Evolutionary conservation across 2,113 vertebrate species (phyloP), one percentile per base, ranked within the genome.

Genomic region (Deroptyus accipitrinus): DNA sequence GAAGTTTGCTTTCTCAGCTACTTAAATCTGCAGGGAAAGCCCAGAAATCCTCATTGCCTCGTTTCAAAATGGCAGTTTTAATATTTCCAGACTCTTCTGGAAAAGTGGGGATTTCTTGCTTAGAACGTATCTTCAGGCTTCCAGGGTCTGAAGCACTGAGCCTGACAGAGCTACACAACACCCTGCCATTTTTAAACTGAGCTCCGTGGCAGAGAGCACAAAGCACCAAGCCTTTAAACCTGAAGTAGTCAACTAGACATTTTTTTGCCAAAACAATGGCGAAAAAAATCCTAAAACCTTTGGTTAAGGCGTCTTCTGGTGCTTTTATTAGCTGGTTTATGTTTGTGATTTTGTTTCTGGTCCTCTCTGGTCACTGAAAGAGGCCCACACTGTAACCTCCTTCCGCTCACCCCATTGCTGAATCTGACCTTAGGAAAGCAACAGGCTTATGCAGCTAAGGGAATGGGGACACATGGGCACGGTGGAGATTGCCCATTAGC

Each of bases 361-460:
- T 11, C 48, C 49, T 52, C 73, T 66, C 35, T 83, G 48, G 35
- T 69, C 39, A 14, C 15, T 69, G 39, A 68, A 83, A 30, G 63
- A 80, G 19, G 17, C 19, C 7, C 11, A 22, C 17, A 1, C 3
- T 39, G 5, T 30, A 62, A 48, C 16, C n/a, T 49, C 18, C 66
- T 41, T 52, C 14, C 0, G 23, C 25, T 42, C 8, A 11, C n/a
- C 7, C 5, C 33, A 3, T 35, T 16, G 25, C 62, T 70, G 46
- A 33, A 63, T n/a, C 25, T 16, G 7, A 33, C 14, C 12, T 23
- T 51, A 31, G 41, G n/a, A 55, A 74, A 81, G 5, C 22, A 68
- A 55, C 19, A 75, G n/a, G n/a, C 3, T 2, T 6, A 0, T 10
- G 5, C 14, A 27, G 2, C 16, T 25, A 17, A 3, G 30, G n/a